Evolutionary conservation across 2,113 vertebrate genomes (phyloP), one percentile per base, ranked within the genome.

Genomic region (Hyperopisus bebe): DNA sequence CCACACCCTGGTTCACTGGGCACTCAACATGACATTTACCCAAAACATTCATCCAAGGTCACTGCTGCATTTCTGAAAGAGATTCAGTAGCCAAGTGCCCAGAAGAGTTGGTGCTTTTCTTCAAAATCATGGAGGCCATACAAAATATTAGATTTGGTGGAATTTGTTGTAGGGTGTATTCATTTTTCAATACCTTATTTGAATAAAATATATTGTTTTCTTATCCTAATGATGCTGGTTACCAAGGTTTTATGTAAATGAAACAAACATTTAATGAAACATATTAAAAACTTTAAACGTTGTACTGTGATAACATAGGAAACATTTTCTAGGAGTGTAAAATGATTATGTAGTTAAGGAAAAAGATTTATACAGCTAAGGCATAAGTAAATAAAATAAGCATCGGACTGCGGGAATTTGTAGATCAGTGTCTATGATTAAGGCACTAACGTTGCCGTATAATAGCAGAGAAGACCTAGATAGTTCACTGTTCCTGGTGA

Each of bases 401-500:
- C 13, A 77, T 77, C 1, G 31, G 31, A 39, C 17, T 77, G 74
- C 4, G 0, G 74, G 31, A 19, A 15, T 7, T 39, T 17, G 9
- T 74, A n/a, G 3, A 74, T 35, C n/a, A 35, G 66, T 15, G 11
- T 19, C 35, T 42, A 46, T 24, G 17, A 84, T 44, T 27, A 17
- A 48, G 21, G 42, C 39, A 48, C 0, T 84, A 27, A 31, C 39
- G 17, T 19, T 21, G 6, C 39, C 0, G 3, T 48, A 3, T 77
- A 21, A 51, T n/a, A 19, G 46, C 74, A 11, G 17, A 21, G 5
- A 53, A 55, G 80, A 31, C 50, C 50, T 87, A 87, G 27, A 87
- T 99, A 70, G 97, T 95, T 6, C 50, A 87, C 87, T 98, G 97
- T 90, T 99, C 97, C 93, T 97, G 97, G 27, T 97, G 94, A 31